phyloP scores from a whole-genome alignment of 1,140 invertebrate genomes.

The Choristoneura fumiferana region DNA sequence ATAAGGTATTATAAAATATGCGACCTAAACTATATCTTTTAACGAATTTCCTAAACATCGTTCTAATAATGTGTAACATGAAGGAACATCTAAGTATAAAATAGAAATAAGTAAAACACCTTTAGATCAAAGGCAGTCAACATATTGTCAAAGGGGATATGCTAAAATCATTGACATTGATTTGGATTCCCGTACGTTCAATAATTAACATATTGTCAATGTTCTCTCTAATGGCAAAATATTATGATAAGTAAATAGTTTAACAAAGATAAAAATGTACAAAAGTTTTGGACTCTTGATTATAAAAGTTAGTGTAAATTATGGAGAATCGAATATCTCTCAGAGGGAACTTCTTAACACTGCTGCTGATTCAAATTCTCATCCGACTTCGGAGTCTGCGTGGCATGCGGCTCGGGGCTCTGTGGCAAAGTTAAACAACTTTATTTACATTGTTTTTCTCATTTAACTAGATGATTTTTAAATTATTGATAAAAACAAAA shows the following conservation, averaged over 20 bases:
- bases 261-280: slow-evolving; percentile 41
- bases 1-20: slow-evolving; percentile 10
- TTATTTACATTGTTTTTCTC: too few relatives aligned
- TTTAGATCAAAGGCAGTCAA: background rate
- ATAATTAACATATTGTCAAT: slow-evolving; percentile 21
- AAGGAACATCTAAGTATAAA: background rate
- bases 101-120: background rate
- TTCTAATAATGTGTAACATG: too few relatives aligned
- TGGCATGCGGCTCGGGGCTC: slow-evolving; percentile 82
- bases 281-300: slow-evolving; percentile 60
- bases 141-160: slow-evolving; percentile 44
- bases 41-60: too few relatives aligned
- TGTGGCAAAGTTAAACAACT: slow-evolving; percentile 73
- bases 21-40: background rate
- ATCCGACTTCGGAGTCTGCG: slow-evolving; percentile 82
- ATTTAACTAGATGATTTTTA: too few relatives aligned
- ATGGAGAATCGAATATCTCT: slow-evolving; percentile 37
- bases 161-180: slow-evolving; percentile 43
- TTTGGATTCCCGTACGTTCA: slow-evolving; percentile 20
- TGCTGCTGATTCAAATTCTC: slow-evolving; percentile 82
- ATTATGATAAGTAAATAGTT: slow-evolving; percentile 17
- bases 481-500: too few relatives aligned
- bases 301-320: slow-evolving; percentile 49
- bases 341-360: slow-evolving; percentile 45
- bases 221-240: slow-evolving; percentile 28